phyloP scores from a whole-genome alignment of 2,797 vertebrate genomes.

The Dallia pectoralis region DNA sequence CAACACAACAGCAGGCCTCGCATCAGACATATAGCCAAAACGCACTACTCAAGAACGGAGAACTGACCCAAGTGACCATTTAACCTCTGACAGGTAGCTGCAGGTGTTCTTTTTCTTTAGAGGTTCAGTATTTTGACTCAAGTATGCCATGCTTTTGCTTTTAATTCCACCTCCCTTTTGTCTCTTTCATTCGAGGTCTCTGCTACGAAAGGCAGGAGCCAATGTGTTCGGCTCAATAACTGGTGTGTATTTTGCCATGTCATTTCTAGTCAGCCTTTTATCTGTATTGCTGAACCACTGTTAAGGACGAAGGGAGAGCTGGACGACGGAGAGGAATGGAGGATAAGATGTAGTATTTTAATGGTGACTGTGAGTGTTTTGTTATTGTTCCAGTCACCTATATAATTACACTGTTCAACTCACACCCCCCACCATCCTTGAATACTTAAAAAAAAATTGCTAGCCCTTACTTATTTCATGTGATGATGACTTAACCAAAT shows the following conservation, averaged over 20 bases:
- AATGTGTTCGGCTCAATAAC: not conserved
- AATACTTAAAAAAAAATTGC: not conserved
- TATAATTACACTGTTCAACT: not conserved
- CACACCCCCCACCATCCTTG: not conserved
- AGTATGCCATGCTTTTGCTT: not conserved
- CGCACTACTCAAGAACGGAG: not conserved
- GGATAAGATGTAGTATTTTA: not conserved
- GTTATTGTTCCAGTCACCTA: not conserved
- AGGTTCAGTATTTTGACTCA: slow-evolving; percentile 1
- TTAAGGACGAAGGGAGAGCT: not conserved
- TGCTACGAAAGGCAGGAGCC: not conserved
- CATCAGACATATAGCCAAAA: not conserved
- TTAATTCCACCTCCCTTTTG: not conserved
- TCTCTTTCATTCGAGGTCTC: not conserved
- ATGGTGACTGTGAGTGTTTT: slow-evolving; percentile 4
- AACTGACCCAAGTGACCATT: not conserved
- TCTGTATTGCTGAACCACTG: not conserved
- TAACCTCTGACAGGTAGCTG: slow-evolving; percentile 2
- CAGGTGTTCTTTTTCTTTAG: not conserved
- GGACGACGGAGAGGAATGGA: not conserved
- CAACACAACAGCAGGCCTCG: not conserved
- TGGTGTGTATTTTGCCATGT: slow-evolving; percentile 3
- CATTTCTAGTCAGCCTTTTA: not conserved
- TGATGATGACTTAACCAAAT: slow-evolving; percentile 24
- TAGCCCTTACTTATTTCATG: not conserved